These are phyloP conservation scores for Python bivittatus DNA, from an alignment of 2,113 vertebrate species.

Conservation along the genomic window DNA sequence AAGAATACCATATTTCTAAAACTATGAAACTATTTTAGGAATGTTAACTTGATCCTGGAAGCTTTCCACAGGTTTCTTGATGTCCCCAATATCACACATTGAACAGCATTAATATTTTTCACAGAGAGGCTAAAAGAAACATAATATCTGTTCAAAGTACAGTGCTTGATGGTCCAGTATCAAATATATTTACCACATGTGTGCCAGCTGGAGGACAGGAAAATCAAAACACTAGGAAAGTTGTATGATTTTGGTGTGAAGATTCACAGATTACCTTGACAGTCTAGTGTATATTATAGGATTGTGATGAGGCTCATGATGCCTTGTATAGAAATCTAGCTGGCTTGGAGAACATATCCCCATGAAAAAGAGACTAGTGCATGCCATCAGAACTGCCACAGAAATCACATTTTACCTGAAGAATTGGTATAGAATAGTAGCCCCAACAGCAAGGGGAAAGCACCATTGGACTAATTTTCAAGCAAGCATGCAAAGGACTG, in stretches of 20 bases:
- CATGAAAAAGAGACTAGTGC: background rate
- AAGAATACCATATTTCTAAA: background rate
- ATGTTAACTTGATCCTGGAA: background rate
- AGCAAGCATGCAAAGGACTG: background rate
- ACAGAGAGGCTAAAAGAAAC: background rate
- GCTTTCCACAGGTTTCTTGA: background rate
- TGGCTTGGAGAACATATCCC: background rate
- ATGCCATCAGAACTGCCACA: background rate
- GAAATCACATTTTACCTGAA: background rate
- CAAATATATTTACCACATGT: background rate
- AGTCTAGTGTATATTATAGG: background rate
- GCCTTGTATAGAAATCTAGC: background rate
- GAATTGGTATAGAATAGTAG: background rate
- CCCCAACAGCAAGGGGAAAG: background rate
- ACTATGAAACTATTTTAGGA: background rate
- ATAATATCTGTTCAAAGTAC: background rate
- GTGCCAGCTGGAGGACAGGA: background rate
- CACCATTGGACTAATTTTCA: background rate
- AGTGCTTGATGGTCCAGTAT: background rate
- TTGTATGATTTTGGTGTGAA: background rate
- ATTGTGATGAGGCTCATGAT: background rate
- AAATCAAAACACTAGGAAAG: background rate
- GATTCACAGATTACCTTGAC: background rate
- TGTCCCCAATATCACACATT: background rate
- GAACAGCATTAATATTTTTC: background rate